These are phyloP conservation scores for Macrophya annulata DNA, from an alignment of 2,888 invertebrate genomes.

Conservation along the genomic window DNA sequence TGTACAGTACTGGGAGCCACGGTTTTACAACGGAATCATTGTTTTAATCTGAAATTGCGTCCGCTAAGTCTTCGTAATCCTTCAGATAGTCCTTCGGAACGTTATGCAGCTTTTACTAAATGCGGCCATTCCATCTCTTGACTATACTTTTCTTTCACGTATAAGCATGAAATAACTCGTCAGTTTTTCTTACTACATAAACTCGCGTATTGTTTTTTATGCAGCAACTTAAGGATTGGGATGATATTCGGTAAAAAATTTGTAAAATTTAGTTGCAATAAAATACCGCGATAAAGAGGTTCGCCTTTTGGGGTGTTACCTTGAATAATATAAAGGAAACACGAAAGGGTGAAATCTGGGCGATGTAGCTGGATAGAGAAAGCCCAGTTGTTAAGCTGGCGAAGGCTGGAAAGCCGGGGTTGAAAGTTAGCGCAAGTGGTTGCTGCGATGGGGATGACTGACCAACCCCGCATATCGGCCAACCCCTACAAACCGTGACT, in stretches of 20 bases:
- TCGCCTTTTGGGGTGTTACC: constrained; percentile 20
- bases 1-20: not conserved
- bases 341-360: constrained; percentile 27
- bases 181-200: not conserved
- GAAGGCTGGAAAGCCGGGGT: constrained; percentile 29
- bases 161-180: not conserved
- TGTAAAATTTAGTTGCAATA: not conserved
- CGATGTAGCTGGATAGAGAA: constrained; percentile 20
- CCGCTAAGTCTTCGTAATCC: constrained; percentile 12
- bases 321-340: constrained; percentile 42
- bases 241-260: not conserved
- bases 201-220: not conserved
- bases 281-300: constrained; percentile 9
- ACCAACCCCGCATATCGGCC: constrained; percentile 35
- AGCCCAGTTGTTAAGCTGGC: constrained; percentile 43
- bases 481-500: constrained; percentile 29
- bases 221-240: not conserved
- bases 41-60: constrained; percentile 50
- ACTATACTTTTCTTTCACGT: not conserved
- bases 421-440: constrained; percentile 42
- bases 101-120: not conserved
- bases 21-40: constrained; percentile 43
- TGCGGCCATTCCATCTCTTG: not conserved
- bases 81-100: constrained; percentile 9
- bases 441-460: constrained; percentile 47